A percentile compares a stretch with the other conserved stretches of the same genome.
Evolutionary conservation across 2,888 invertebrate species (phyloP).

Genomic region (Chymomyza caudatula): DNA sequence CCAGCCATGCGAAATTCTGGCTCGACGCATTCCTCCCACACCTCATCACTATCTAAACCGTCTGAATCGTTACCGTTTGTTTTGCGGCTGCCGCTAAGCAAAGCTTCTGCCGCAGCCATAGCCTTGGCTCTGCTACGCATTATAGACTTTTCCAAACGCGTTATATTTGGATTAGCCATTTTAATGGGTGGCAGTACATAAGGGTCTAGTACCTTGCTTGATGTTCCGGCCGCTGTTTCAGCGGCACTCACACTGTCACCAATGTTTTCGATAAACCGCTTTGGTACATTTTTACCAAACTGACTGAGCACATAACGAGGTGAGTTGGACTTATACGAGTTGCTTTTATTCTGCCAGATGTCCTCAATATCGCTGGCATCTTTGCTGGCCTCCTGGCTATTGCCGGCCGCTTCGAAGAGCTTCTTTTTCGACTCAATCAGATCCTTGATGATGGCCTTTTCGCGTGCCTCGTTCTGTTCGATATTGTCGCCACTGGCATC

Average conservation of each 20-base stretch:
- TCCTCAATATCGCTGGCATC: conserved; percentile 53
- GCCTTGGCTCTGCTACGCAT: background rate
- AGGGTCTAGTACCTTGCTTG: conserved; percentile 50
- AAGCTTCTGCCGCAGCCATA: background rate
- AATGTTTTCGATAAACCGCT: conserved; percentile 43
- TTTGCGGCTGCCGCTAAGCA: background rate
- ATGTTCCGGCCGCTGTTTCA: conserved; percentile 8
- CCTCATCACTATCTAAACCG: background rate
- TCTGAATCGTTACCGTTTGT: background rate
- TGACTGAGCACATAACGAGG: conserved; percentile 62
- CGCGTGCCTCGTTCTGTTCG: conserved; percentile 22
- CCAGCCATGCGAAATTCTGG: conserved; percentile 38
- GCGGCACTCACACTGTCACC: conserved; percentile 36
- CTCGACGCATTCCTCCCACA: background rate
- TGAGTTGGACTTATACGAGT: conserved; percentile 64
- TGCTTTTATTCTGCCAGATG: conserved; percentile 67
- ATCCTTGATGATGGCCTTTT: conserved; percentile 36
- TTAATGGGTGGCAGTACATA: conserved; percentile 57
- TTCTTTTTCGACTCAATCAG: conserved; percentile 46
- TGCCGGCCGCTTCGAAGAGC: conserved; percentile 10
- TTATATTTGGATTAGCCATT: conserved; percentile 43
- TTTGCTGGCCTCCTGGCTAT: conserved; percentile 1
- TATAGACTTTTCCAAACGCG: conserved; percentile 41
- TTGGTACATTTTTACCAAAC: conserved; percentile 56
- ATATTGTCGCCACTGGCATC: conserved; percentile 37